phyloP scores from a whole-genome alignment of 2,888 invertebrate species.

The Harpagoxenus sublaevis region DNA sequence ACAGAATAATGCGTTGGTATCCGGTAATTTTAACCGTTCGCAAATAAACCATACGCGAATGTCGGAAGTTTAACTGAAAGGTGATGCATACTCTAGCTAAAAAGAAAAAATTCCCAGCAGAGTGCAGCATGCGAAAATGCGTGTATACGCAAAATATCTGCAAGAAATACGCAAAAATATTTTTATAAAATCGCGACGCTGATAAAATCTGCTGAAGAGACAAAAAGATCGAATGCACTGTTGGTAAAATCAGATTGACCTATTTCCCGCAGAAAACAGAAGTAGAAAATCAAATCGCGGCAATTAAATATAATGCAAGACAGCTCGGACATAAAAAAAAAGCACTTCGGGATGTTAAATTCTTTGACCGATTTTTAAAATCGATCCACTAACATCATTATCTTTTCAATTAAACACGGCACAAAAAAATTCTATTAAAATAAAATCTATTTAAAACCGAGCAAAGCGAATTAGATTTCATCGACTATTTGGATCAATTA shows the following conservation, averaged over 20 bases:
- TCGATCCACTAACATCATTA: background rate
- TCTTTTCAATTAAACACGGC: background rate
- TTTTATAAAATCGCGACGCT: background rate
- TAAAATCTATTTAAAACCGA: constrained; percentile 5
- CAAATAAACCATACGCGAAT: background rate
- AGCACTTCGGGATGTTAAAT: background rate
- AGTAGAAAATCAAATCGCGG: constrained; percentile 25
- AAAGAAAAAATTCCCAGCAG: background rate
- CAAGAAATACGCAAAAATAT: constrained; percentile 11
- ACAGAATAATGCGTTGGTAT: background rate
- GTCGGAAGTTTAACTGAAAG: constrained; percentile 7
- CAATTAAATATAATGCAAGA: constrained; percentile 36
- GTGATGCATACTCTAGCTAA: background rate
- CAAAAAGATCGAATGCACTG: background rate
- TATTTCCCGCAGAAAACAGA: constrained; percentile 28
- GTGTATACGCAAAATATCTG: background rate
- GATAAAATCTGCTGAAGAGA: background rate
- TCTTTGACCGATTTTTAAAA: constrained; percentile 21
- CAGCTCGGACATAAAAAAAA: constrained; percentile 5
- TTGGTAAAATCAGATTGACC: constrained; percentile 15
- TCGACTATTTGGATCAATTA: background rate
- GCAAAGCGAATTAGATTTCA: background rate
- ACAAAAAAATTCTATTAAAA: background rate
- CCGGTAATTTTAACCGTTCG: too few relatives aligned
- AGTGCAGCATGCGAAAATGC: background rate